phyloP scores from a whole-genome alignment of 2,113 vertebrate species.

The Petroica traversi region DNA sequence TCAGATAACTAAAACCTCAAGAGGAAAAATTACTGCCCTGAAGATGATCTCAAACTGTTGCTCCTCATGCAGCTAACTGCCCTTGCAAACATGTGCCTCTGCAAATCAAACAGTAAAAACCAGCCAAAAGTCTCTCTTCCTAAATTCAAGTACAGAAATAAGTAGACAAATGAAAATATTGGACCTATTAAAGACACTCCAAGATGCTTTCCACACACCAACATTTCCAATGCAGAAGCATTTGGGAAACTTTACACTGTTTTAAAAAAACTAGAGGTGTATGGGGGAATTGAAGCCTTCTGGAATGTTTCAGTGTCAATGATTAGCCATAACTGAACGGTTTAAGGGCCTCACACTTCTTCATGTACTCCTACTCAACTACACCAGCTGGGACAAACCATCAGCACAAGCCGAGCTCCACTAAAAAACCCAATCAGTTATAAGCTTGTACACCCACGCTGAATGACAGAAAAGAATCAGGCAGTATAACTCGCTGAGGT shows the following conservation, averaged over 20 bases:
- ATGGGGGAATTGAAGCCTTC: neutral
- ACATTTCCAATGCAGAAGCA: neutral
- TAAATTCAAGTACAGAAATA: neutral
- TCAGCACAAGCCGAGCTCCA: neutral
- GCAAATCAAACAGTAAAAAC: neutral
- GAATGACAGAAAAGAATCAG: accelerated
- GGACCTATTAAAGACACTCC: neutral
- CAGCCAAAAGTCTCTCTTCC: neutral
- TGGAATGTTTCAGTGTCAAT: neutral
- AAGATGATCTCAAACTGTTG: neutral
- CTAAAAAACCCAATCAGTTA: accelerated
- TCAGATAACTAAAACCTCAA: neutral
- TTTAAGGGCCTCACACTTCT: neutral
- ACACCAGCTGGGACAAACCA: neutral
- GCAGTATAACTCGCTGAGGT: neutral
- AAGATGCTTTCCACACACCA: accelerated
- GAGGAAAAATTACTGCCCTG: neutral
- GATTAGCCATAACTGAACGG: accelerated
- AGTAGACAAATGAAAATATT: neutral
- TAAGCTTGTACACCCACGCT: accelerated
- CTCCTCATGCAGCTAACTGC: neutral
- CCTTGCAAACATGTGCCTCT: neutral
- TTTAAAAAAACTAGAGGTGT: neutral
- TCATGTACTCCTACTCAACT: neutral
- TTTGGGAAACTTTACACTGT: neutral